phyloP scores from a whole-genome alignment of 1,140 invertebrate species.

The Temnothorax nylanderi region DNA sequence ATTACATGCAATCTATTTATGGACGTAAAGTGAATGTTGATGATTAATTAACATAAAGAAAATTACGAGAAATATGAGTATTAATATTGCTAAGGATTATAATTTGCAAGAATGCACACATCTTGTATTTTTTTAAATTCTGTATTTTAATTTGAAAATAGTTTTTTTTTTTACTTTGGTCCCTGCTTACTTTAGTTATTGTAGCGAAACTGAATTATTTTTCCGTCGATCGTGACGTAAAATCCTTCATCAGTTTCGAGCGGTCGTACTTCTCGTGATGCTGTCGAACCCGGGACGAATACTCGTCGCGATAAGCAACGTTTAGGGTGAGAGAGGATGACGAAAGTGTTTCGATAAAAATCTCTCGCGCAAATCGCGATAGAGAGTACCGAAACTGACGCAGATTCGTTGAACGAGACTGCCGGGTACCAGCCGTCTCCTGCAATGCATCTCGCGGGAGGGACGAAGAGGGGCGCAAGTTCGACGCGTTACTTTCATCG shows the following conservation, averaged over 20 bases:
- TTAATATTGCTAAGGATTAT: not conserved
- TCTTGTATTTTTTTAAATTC: not conserved
- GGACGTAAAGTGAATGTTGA: not conserved
- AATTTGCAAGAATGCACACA: not conserved
- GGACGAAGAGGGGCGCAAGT: not conserved
- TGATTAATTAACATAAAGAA: not conserved
- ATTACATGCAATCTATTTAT: not conserved
- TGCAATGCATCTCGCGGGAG: not conserved
- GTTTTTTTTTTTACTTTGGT: not conserved
- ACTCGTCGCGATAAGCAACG: conserved; percentile 26
- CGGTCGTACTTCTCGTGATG: not conserved
- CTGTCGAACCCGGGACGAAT: not conserved
- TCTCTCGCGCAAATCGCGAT: not conserved
- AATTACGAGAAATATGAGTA: not conserved
- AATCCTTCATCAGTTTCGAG: not conserved
- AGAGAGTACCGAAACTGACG: not conserved
- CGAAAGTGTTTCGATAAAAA: conserved; percentile 40
- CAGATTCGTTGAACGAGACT: conserved; percentile 11
- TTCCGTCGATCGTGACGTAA: not conserved
- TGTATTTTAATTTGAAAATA: not conserved
- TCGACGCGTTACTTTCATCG: conserved; percentile 39
- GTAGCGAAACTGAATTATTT: not conserved
- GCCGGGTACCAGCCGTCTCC: not conserved
- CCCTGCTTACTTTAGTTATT: no score
- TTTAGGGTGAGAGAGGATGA: conserved; percentile 11